These are phyloP conservation scores for Phocoena phocoena DNA, from an alignment of 2,113 vertebrate species.

Conservation along the genomic window DNA sequence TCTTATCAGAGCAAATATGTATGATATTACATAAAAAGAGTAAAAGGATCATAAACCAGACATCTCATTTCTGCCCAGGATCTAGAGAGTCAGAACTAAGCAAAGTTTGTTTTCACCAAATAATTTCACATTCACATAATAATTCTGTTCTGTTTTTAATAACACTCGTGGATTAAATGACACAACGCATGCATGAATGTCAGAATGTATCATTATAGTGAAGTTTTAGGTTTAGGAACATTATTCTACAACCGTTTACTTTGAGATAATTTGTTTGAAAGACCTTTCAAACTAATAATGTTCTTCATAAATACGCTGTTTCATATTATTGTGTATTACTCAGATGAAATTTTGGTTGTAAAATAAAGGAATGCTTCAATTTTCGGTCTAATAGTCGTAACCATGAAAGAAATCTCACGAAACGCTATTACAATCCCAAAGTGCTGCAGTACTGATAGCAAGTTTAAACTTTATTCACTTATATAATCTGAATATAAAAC, in stretches of 20 bases:
- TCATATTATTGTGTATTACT: neutral
- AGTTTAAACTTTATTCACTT: neutral
- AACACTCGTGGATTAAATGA: no score
- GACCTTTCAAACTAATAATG: neutral
- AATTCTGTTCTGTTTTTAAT: neutral
- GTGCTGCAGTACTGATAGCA: neutral
- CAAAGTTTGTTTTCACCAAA: neutral
- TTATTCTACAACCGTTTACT: neutral
- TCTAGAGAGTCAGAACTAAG: neutral
- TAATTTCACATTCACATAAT: neutral
- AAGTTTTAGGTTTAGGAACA: no score
- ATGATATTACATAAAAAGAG: neutral
- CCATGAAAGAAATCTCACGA: neutral
- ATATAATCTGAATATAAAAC: neutral
- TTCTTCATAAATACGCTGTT: neutral
- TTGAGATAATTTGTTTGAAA: neutral
- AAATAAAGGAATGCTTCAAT: neutral
- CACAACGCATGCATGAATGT: no score
- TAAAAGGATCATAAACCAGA: neutral
- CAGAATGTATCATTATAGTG: neutral
- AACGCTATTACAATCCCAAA: neutral
- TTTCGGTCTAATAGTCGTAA: neutral
- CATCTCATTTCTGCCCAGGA: neutral
- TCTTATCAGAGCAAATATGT: neutral
- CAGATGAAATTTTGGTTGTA: neutral